Evolutionary conservation across 2,797 vertebrate species (phyloP).

Genomic region (Esox masquinongy): DNA sequence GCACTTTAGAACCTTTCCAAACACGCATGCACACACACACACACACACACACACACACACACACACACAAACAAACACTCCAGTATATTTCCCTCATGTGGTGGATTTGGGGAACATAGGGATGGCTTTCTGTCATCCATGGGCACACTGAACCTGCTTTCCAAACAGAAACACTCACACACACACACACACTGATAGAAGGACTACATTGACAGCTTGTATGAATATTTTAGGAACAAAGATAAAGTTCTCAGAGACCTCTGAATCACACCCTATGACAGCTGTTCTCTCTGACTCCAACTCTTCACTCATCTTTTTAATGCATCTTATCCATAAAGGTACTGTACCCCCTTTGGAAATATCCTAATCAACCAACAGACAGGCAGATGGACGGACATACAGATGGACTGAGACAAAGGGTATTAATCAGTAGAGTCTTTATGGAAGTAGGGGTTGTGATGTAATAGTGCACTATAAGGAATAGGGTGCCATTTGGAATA

Average conservation of each 20-base stretch:
- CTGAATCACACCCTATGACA: conserved; percentile 72
- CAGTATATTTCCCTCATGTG: too few species aligned
- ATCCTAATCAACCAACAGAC: conserved; percentile 31
- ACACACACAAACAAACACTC: conserved; percentile 8
- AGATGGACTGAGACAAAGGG: not conserved
- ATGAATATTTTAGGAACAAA: conserved; percentile 77
- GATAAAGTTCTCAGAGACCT: conserved; percentile 71
- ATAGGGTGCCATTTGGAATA: not conserved
- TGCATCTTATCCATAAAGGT: conserved; percentile 75
- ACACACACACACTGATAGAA: conserved; percentile 3
- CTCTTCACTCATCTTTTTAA: conserved; percentile 65
- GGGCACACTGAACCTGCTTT: conserved; percentile 62
- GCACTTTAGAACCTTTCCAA: not conserved
- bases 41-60: conserved; percentile 16
- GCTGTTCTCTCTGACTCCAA: conserved; percentile 64
- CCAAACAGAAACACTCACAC: not conserved
- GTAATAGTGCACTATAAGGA: not conserved
- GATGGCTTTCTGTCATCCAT: conserved; percentile 64
- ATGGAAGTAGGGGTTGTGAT: too few species aligned
- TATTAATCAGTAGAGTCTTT: not conserved
- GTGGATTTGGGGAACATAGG: conserved; percentile 58
- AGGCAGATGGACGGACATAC: not conserved
- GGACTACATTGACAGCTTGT: conserved; percentile 73
- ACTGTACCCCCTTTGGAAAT: conserved; percentile 30
- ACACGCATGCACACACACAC: not conserved